Percentiles rank a stretch among this genome's conserved stretches.
Conservation (phyloP, 2,888 invertebrate species). For the Emmelina monodactyla region DNA sequence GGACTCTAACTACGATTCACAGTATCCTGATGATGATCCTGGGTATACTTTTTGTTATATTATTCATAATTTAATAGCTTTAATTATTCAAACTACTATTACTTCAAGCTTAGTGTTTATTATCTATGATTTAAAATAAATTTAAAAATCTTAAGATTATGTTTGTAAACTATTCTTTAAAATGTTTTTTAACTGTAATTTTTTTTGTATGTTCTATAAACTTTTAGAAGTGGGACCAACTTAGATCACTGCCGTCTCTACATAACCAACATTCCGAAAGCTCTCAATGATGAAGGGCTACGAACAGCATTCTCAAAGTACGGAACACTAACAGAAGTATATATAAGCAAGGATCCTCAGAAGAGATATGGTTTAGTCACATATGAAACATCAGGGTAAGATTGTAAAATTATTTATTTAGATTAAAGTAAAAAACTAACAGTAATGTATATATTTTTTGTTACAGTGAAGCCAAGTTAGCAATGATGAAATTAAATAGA, state of each 20-base stretch:
- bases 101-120: too few relatives aligned
- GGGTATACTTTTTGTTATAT: too few relatives aligned
- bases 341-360: slow-evolving; percentile 25
- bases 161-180: too few relatives aligned
- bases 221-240: slow-evolving; percentile 21
- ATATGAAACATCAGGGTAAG: slow-evolving; percentile 42
- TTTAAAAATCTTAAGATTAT: too few relatives aligned
- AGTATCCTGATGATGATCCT: slow-evolving; percentile 28
- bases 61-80: too few relatives aligned
- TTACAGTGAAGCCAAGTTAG: slow-evolving; percentile 43
- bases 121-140: too few relatives aligned
- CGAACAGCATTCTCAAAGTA: slow-evolving; percentile 32
- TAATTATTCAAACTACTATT: too few relatives aligned
- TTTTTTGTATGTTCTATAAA: slow-evolving; percentile 1
- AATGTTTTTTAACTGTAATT: too few relatives aligned
- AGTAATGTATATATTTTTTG: too few relatives aligned
- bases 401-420: too few relatives aligned
- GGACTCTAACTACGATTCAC: slow-evolving; percentile 26
- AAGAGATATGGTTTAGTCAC: slow-evolving; percentile 34
- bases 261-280: slow-evolving; percentile 35
- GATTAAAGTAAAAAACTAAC: too few relatives aligned
- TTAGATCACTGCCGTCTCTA: slow-evolving; percentile 38
- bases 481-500: slow-evolving; percentile 46
- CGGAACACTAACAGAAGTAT: slow-evolving; percentile 23
- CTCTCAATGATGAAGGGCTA: slow-evolving; percentile 33